Evolutionary conservation across 2,888 invertebrate genomes (phyloP).

Genomic region (Brachyptera putata): DNA sequence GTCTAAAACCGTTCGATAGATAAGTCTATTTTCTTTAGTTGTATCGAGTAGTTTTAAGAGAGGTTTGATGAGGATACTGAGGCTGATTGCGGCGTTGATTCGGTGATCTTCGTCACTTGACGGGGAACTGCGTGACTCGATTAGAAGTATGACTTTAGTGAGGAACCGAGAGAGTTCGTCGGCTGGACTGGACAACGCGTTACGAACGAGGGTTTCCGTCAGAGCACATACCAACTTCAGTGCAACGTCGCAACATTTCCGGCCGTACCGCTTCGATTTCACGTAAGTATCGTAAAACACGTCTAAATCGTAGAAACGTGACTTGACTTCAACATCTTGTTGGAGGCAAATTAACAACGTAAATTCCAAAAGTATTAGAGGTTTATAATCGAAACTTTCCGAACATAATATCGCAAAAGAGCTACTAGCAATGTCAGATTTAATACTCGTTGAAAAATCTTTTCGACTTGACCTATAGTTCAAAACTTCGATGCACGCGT

Average conservation of each 20-base stretch:
- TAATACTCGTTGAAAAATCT: background rate
- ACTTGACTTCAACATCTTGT: background rate
- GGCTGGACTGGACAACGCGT: background rate
- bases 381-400: background rate
- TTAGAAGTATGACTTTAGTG: background rate
- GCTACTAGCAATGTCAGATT: background rate
- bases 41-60: conserved; percentile 14
- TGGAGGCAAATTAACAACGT: background rate
- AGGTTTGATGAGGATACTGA: conserved; percentile 31
- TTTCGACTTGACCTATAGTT: background rate
- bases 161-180: conserved; percentile 1
- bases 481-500: background rate
- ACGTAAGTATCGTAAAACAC: conserved; percentile 4
- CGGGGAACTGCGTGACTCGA: too few species aligned
- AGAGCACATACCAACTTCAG: background rate
- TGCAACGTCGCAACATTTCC: conserved; percentile 8
- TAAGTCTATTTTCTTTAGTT: conserved; percentile 9
- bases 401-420: background rate
- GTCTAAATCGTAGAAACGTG: background rate
- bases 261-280: background rate
- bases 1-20: conserved; percentile 41
- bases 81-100: conserved; percentile 35
- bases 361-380: background rate
- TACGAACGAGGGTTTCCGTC: background rate
- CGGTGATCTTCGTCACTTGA: conserved; percentile 36